Conservation (phyloP, 2,113 vertebrate species). For the Odobenus rosmarus region DNA sequence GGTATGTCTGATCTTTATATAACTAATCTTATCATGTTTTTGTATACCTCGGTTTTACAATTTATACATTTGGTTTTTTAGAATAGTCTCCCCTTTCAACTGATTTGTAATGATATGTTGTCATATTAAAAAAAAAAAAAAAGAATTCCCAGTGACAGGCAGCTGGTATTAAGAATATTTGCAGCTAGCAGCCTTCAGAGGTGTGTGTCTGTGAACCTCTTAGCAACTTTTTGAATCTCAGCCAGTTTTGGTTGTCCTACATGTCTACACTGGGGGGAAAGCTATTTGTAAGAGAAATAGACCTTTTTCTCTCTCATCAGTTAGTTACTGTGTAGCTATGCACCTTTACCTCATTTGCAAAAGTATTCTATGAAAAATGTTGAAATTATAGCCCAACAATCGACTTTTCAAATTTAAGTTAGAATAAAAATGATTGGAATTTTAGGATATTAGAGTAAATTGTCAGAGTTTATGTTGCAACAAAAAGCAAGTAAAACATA, state of each 20-base stretch:
- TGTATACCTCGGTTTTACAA: background rate
- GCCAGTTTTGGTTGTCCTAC: background rate
- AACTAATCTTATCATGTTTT: background rate
- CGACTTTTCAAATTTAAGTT: conserved; percentile 18
- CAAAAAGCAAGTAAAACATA: background rate
- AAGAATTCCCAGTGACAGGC: background rate
- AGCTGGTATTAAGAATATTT: conserved; percentile 10
- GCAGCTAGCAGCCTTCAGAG: background rate
- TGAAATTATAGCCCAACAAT: conserved; percentile 30
- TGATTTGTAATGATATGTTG: conserved; percentile 7
- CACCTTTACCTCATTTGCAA: conserved; percentile 33
- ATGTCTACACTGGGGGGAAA: background rate
- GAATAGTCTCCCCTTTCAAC: background rate
- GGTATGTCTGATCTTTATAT: background rate
- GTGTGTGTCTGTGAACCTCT: background rate
- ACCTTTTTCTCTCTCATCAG: background rate
- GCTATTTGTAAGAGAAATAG: conserved; percentile 30
- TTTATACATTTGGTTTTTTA: background rate
- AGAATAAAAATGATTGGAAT: conserved; percentile 45
- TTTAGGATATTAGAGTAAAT: conserved; percentile 25
- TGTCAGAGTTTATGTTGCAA: background rate
- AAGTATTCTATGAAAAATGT: conserved; percentile 4
- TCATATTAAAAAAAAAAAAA: background rate
- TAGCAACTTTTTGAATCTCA: background rate
- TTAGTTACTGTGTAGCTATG: background rate